Evolutionary conservation across 1,140 invertebrate genomes (phyloP), one percentile per base, ranked within the genome.

Genomic region (Copidosoma floridanum): DNA sequence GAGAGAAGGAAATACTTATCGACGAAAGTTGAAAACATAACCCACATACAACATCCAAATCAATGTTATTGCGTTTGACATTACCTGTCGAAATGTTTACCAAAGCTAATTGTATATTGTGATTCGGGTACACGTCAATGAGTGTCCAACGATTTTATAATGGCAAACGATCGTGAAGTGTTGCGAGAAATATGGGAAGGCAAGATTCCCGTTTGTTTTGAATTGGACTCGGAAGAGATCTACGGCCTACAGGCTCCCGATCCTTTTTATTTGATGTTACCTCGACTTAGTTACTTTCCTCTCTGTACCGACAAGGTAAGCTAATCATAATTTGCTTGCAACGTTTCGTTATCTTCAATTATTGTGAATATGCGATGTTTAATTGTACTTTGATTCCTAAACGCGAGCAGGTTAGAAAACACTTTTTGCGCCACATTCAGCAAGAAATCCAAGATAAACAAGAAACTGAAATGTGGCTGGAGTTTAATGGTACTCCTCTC

Each of bases 131-230:
- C 21, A 14, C 14, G 3, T 51, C 7, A 10, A n/a, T 38, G 20
- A n/a, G n/a, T 37, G 11, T 57, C 16, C 24, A 40, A 24, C 3
- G 2, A 24, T 14, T 14, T 20, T 57, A 65, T 95, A 65, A 95
- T 95, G 93, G 91, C 92, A 43, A 92, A 93, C 71, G 94, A 97
- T 76, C 83, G 93, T 63, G 95, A 98, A 84, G 88, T 98, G 56
- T 77, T 98, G 44, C 84, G 93, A 40, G 92, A 95, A 85, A 87
- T 98, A 69, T 99, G 95, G 96, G 93, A 97, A 72, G 95, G 94
- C 6, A 91, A 93, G 79, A 83, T 98, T 46, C 94, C 95, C 1
- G 86, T 97, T 50, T 94, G 92, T 77, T 97, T 98, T 80, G 85
- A 88, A 68, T 81, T 98, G 26, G 85, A 93, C 70, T 82, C 88